These are phyloP conservation scores for Sander vitreus DNA, from an alignment of 2,113 vertebrate species.

Conservation along the genomic window DNA sequence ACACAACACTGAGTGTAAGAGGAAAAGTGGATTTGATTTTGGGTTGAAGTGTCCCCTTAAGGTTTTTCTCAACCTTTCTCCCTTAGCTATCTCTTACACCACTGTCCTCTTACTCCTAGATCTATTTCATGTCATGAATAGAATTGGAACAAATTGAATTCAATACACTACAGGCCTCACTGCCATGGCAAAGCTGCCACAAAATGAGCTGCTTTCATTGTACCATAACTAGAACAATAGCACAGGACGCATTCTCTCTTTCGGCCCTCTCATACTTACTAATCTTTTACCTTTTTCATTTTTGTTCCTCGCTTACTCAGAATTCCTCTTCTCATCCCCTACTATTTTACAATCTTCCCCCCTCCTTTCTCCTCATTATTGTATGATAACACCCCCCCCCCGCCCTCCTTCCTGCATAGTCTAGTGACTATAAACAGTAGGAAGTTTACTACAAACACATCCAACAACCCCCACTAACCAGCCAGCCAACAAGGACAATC, in stretches of 20 bases:
- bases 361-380: background rate
- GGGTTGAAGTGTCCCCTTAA: constrained; percentile 12
- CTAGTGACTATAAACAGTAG: constrained; percentile 72
- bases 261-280: background rate
- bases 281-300: background rate
- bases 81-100: constrained; percentile 14
- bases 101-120: background rate
- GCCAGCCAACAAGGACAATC: constrained; percentile 45
- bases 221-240: background rate
- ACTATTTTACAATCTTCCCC: background rate
- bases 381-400: background rate
- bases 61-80: constrained; percentile 20
- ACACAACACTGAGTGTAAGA: background rate
- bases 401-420: constrained; percentile 37
- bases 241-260: background rate
- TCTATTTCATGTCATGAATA: constrained; percentile 16
- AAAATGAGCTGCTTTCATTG: background rate
- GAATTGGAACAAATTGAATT: constrained; percentile 21
- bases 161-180: background rate
- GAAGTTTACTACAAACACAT: constrained; percentile 80
- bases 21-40: background rate
- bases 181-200: background rate
- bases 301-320: background rate
- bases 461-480: constrained; percentile 16
- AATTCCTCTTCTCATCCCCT: background rate